Evolutionary conservation across 2,888 invertebrate genomes (phyloP).

Genomic region (Cerastis leucographa): DNA sequence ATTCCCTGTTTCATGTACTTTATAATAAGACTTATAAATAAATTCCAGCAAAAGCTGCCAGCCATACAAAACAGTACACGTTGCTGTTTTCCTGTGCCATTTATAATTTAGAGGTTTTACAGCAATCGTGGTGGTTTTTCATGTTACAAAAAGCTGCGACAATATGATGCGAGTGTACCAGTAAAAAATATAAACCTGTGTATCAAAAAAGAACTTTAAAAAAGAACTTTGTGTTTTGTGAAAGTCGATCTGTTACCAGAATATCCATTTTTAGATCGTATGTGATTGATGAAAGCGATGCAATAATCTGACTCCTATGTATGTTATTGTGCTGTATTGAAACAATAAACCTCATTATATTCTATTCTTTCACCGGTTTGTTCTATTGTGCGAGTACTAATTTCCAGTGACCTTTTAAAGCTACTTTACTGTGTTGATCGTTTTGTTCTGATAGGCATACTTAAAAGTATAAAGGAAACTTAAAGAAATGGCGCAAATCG

Average conservation of each 20-base stretch:
- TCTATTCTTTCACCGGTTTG: constrained; percentile 4
- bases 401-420: constrained; percentile 6
- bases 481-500: neutral
- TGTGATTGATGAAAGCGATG: neutral
- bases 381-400: constrained; percentile 10
- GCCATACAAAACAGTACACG: constrained; percentile 29
- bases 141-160: constrained; percentile 4
- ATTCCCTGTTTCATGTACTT: constrained; percentile 15
- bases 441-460: neutral
- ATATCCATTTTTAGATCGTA: neutral
- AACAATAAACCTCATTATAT: constrained; percentile 18
- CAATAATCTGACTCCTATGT: neutral
- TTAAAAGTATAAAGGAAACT: neutral
- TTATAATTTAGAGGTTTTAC: constrained; percentile 41
- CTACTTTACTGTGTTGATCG: neutral
- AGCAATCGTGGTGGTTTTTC: constrained; percentile 16
- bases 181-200: neutral
- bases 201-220: neutral
- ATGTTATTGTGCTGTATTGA: neutral
- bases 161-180: neutral
- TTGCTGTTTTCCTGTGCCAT: constrained; percentile 35
- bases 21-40: constrained; percentile 19
- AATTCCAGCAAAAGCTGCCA: neutral
- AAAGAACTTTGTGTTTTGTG: neutral
- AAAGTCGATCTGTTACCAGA: neutral